Evolutionary conservation across 2,113 vertebrate genomes (phyloP), one percentile per base, ranked within the genome.

Genomic region (Sturnira hondurensis): DNA sequence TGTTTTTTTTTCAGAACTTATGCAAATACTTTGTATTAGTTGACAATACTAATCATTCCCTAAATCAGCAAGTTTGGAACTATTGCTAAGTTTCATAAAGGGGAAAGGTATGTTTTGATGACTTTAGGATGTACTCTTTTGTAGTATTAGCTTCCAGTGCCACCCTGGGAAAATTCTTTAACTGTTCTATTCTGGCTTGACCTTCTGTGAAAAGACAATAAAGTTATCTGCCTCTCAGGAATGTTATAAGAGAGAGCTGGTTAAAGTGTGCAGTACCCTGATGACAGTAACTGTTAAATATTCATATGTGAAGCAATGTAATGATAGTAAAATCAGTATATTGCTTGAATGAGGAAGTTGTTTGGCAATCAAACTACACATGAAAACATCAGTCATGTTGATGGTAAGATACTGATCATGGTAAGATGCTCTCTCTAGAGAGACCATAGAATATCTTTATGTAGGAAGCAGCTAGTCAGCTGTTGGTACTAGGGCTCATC

Each of bases 71-170:
- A 41, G 81, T 91, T 88, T 94, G 65, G 24, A 88, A 94, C 56
- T 84, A 63, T 4, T 85, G n/a, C 88, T 88, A 87, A 81, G 19
- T 95, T 97, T 97, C 26, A 26, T 86, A 80, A 93, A 95, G 52
- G 58, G 47, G 24, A 86, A 76, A 95, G 43, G 7, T 81, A 77
- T 77, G 19, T 77, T 76, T 87, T 67, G 20, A 83, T 94, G 50
- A 93, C 74, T 74, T 43, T 31, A 91, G 38, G 10, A 41, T 33
- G 45, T 73, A 43, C 90, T 92, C 33, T 45, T 38, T 85, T 92
- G 58, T 45, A n/a, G n/a, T 67, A 88, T 50, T n/a, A 89, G 45
- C 47, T 86, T 96, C 95, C 41, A 86, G 43, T 71, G 52, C 54
- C n/a, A 81, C 12, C 10, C 14, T 71, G 70, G 92, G 58, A 58